Conservation (phyloP, 2,113 vertebrate species). For the Poeciliopsis occidentalis region DNA sequence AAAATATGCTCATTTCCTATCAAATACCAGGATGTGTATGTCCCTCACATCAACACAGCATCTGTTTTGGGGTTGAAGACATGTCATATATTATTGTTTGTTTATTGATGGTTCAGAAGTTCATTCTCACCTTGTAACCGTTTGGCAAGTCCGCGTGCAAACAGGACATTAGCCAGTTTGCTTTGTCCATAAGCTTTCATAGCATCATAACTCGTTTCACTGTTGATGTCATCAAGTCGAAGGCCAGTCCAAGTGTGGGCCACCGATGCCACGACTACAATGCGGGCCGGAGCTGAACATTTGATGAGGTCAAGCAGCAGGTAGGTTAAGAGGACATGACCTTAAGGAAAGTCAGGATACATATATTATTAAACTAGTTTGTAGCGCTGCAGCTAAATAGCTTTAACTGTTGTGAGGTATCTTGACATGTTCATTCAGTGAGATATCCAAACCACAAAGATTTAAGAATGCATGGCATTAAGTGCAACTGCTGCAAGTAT, state of each 20-base stretch:
- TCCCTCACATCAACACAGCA: neutral
- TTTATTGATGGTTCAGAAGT: neutral
- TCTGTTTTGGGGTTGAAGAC: neutral
- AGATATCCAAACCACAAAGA: neutral
- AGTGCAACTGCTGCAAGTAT: neutral
- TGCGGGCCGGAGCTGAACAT: constrained; percentile 74
- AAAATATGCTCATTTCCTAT: too few species aligned
- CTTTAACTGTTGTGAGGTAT: neutral
- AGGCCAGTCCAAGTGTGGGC: constrained; percentile 81
- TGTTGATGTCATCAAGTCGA: constrained; percentile 81
- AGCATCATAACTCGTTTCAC: constrained; percentile 77
- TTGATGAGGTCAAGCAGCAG: constrained; percentile 81
- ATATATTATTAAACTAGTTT: neutral
- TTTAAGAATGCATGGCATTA: neutral
- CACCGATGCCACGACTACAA: constrained; percentile 78
- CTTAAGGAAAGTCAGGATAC: constrained; percentile 47
- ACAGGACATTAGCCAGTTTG: constrained; percentile 83
- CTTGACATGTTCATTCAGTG: neutral
- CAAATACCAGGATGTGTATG: neutral
- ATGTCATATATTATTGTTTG: neutral
- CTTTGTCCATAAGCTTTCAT: constrained; percentile 83
- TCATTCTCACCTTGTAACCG: constrained; percentile 70
- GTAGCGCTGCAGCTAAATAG: too few species aligned
- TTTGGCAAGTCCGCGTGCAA: constrained; percentile 71
- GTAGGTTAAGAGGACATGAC: constrained; percentile 81